Evolutionary conservation across 2,797 vertebrate species (phyloP).

Genomic region (Myotis pilosus): DNA sequence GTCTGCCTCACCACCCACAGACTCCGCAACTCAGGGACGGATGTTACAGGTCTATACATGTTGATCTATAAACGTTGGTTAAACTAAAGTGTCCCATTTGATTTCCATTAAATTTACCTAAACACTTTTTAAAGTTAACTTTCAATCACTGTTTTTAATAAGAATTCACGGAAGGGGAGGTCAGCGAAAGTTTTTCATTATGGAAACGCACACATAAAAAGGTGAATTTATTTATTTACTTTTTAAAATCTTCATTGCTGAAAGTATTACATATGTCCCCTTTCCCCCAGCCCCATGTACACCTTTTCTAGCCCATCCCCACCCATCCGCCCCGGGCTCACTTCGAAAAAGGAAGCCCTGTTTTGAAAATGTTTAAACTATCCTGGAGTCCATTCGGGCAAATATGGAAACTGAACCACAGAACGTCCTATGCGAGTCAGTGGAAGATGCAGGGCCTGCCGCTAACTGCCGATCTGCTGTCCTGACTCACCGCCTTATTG

Average conservation of each 20-base stretch:
- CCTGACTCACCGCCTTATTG: neutral
- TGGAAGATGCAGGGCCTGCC: neutral
- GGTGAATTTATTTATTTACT: neutral
- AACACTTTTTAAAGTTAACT: neutral
- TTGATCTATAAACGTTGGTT: neutral
- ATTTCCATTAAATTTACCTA: conserved; percentile 13
- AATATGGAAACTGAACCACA: neutral
- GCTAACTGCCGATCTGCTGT: neutral
- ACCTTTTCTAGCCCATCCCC: too few species aligned
- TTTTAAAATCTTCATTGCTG: too few species aligned
- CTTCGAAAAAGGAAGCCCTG: neutral
- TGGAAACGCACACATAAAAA: neutral
- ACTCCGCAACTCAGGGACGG: neutral
- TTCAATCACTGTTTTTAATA: conserved; percentile 6
- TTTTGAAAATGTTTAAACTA: neutral
- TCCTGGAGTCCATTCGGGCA: conserved; percentile 11
- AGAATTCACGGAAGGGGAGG: neutral
- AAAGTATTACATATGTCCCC: too few species aligned
- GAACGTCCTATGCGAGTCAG: neutral
- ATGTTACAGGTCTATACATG: neutral
- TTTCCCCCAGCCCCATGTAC: too few species aligned
- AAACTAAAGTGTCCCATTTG: neutral
- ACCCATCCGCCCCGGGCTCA: neutral
- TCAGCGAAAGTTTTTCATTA: neutral
- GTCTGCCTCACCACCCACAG: neutral